Evolutionary conservation across 2,113 vertebrate species (phyloP), one percentile per base, ranked within the genome.

Genomic region (Naja naja): DNA sequence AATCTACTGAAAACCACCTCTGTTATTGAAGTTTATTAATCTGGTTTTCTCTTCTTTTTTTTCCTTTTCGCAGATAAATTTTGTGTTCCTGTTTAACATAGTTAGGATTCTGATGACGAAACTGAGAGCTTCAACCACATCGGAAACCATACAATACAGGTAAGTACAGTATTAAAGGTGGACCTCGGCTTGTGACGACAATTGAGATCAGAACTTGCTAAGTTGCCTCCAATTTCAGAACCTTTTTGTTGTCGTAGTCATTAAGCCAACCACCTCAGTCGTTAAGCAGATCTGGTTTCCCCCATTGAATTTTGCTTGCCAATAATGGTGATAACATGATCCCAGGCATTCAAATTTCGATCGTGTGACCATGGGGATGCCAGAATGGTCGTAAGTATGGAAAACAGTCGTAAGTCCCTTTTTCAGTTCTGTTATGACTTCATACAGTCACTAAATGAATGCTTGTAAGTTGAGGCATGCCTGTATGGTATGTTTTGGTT

Each of bases 81-180:
- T 99, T 97, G 97, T 99, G 94, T 99, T 99, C 97, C 98, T 99
- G 8, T 99, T 99, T 98, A 99, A 99, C 98, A 99, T 99, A 64
- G 99, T 99, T 89, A 97, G 99, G 95, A 99, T 99, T 95, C 98
- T 99, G 39, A 99, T 99, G 99, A 99, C 99, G 34, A 99, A 99
- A 93, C 95, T 99, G 74, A 97, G 99, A 97, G 99, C 99, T 4
- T 99, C 99, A 25, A 99, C 99, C 89, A 99, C 99, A 0, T 99
- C 99, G 0, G 99, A 99, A 96, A 99, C 99, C 0, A 99, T 99
- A 95, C 99, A 99, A 94, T 99, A 99, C 97, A 99, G 99, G 99
- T 99, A 95, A 96, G 97, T 16, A 22, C 54, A 39, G 14, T 85
- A 22, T 18, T 54, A 25, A 18, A 89, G 8, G 58, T 58, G 23